A percentile compares a stretch with the other conserved stretches of the same genome.
phyloP scores from a whole-genome alignment of 2,888 invertebrate genomes.

The Myopa tessellatipennis region DNA sequence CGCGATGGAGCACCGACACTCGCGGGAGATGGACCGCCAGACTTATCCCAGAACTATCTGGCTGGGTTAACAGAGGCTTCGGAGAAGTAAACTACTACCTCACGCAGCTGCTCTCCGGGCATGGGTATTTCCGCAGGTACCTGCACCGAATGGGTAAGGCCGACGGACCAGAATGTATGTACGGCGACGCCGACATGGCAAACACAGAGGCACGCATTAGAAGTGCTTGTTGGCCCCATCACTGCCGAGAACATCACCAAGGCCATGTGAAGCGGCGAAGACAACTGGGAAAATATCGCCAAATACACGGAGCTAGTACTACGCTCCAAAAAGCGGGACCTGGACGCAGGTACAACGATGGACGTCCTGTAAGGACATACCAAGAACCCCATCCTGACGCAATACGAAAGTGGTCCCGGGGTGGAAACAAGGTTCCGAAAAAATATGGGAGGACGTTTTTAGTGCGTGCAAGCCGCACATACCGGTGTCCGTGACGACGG shows the following conservation, averaged over 20 bases:
- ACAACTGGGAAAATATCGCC: neutral
- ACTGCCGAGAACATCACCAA: neutral
- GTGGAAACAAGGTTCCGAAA: neutral
- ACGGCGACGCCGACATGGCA: conserved; percentile 1
- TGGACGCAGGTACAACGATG: neutral
- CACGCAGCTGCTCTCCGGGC: conserved; percentile 28
- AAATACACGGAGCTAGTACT: neutral
- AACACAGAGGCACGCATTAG: neutral
- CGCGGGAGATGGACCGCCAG: conserved; percentile 23
- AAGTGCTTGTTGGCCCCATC: neutral
- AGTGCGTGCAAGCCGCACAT: conserved; percentile 20
- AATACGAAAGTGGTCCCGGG: conserved; percentile 11
- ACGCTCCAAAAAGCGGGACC: conserved; percentile 8
- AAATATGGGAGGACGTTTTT: neutral
- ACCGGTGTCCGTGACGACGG: neutral
- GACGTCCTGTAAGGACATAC: neutral
- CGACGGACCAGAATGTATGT: conserved; percentile 10
- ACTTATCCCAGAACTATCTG: neutral
- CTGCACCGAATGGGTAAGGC: conserved; percentile 14
- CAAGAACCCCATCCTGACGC: neutral
- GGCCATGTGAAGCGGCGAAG: neutral
- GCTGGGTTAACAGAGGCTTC: conserved; percentile 5
- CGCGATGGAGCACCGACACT: neutral
- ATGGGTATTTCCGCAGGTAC: conserved; percentile 23
- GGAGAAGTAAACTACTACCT: conserved; percentile 26